These are phyloP conservation scores for Virgularia gustaviana DNA, from an alignment of 92 coral and sea anemone genomes.

Conservation along the genomic window DNA sequence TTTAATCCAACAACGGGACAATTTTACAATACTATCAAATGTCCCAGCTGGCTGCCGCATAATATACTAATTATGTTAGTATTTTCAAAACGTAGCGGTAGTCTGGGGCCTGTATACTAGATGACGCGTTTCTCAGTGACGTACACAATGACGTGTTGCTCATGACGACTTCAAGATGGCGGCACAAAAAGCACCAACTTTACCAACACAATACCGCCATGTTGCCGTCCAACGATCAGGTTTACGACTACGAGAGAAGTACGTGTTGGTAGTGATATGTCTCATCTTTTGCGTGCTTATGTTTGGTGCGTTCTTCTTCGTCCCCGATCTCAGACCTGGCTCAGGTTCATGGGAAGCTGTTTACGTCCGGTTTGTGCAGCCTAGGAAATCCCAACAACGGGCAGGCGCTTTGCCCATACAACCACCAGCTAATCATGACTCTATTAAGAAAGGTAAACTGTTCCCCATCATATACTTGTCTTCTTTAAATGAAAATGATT, in stretches of 20 bases:
- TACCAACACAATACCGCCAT: constrained; percentile 97
- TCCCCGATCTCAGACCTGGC: constrained; percentile 81
- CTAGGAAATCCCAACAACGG: constrained; percentile 40
- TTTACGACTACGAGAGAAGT: constrained; percentile 90
- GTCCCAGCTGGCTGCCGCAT: too few relatives aligned
- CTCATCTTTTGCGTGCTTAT: constrained; percentile 81
- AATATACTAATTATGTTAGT: too few relatives aligned
- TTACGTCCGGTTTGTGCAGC: constrained; percentile 76
- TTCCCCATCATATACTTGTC: background rate
- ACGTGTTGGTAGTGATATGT: constrained; percentile 85
- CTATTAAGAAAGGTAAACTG: background rate
- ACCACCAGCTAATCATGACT: constrained; percentile 55
- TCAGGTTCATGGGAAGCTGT: constrained; percentile 72
- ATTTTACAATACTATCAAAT: too few relatives aligned
- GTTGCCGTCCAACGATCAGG: constrained; percentile 78
- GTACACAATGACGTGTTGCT: too few relatives aligned
- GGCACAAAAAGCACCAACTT: constrained; percentile 55
- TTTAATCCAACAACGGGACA: too few relatives aligned
- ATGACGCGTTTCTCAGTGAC: too few relatives aligned
- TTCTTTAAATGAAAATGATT: too few relatives aligned
- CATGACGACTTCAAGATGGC: constrained; percentile 40
- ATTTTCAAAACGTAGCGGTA: too few relatives aligned
- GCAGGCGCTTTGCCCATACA: constrained; percentile 68
- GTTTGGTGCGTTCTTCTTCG: constrained; percentile 98
- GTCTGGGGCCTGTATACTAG: background rate